phyloP scores from a whole-genome alignment of 2,888 invertebrate genomes.

The Hemithea aestivaria region DNA sequence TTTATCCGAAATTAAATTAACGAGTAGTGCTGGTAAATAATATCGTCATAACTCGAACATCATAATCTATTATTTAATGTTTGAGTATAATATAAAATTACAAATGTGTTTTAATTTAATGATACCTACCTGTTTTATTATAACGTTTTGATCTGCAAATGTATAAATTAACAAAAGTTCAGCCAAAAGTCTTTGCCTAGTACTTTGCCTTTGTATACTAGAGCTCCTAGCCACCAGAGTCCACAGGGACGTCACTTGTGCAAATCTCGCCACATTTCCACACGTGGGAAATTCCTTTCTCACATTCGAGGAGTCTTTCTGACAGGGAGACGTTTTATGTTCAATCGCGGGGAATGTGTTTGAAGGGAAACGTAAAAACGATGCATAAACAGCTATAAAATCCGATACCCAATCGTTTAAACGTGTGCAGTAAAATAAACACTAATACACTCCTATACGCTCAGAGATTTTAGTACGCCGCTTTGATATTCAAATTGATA shows the following conservation, averaged over 20 bases:
- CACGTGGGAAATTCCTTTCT: constrained; percentile 45
- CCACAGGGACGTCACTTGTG: constrained; percentile 45
- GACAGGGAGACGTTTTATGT: constrained; percentile 52
- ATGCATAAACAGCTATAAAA: constrained; percentile 38
- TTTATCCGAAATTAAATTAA: too few relatives aligned
- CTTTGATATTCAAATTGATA: constrained; percentile 13
- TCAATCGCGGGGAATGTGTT: constrained; percentile 48
- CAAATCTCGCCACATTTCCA: constrained; percentile 50
- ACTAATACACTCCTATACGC: constrained; percentile 12
- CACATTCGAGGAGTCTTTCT: constrained; percentile 44
- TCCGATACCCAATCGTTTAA: constrained; percentile 19
- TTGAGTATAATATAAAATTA: too few relatives aligned
- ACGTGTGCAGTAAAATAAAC: constrained; percentile 23
- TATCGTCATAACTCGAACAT: too few relatives aligned
- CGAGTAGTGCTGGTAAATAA: too few relatives aligned
- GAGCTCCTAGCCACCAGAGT: constrained; percentile 14
- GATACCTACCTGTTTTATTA: too few relatives aligned
- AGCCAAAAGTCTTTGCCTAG: not conserved
- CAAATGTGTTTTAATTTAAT: too few relatives aligned
- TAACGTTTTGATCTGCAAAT: too few relatives aligned
- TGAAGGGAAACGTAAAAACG: constrained; percentile 38
- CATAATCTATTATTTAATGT: too few relatives aligned
- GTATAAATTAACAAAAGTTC: too few relatives aligned
- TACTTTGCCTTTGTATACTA: constrained; percentile 12
- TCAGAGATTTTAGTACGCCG: constrained; percentile 6